Percentiles rank a stretch among this genome's conserved stretches.
These are phyloP conservation scores for Chaitophorus viminalis DNA, from an alignment of 2,888 invertebrate species.

Conservation along the genomic window DNA sequence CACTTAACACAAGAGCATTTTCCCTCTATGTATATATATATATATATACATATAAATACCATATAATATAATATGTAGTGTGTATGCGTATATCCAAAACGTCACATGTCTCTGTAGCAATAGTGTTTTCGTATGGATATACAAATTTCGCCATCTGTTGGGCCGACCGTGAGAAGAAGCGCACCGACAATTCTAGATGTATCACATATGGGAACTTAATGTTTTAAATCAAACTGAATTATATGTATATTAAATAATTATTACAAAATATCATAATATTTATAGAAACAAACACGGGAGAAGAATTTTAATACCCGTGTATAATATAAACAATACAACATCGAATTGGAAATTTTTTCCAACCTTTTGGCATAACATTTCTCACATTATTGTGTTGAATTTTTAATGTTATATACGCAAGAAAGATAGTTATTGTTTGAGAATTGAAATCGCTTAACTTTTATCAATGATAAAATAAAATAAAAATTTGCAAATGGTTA, in stretches of 20 bases:
- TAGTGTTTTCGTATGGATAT: constrained; percentile 38
- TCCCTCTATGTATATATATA: not conserved
- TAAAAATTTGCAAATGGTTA: too few relatives aligned
- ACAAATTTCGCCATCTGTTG: constrained; percentile 59
- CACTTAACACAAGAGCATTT: constrained; percentile 55
- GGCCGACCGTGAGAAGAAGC: constrained; percentile 53
- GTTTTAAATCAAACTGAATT: constrained; percentile 18
- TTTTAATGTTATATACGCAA: not conserved
- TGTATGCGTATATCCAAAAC: constrained; percentile 6
- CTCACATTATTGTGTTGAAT: not conserved
- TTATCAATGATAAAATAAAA: too few relatives aligned
- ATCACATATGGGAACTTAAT: constrained; percentile 18
- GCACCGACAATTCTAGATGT: constrained; percentile 47
- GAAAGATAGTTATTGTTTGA: not conserved
- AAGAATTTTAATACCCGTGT: too few relatives aligned
- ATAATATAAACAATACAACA: too few relatives aligned
- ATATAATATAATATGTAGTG: not conserved
- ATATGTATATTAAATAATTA: not conserved
- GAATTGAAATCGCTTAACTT: too few relatives aligned
- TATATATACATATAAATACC: not conserved
- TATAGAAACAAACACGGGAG: too few relatives aligned
- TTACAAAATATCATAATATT: not conserved
- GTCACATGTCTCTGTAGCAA: constrained; percentile 41
- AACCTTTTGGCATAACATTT: not conserved
- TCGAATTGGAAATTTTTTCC: not conserved